Evolutionary conservation across 2,888 invertebrate genomes (phyloP), one percentile per base, ranked within the genome.

Genomic region (Epistrophe grossulariae): DNA sequence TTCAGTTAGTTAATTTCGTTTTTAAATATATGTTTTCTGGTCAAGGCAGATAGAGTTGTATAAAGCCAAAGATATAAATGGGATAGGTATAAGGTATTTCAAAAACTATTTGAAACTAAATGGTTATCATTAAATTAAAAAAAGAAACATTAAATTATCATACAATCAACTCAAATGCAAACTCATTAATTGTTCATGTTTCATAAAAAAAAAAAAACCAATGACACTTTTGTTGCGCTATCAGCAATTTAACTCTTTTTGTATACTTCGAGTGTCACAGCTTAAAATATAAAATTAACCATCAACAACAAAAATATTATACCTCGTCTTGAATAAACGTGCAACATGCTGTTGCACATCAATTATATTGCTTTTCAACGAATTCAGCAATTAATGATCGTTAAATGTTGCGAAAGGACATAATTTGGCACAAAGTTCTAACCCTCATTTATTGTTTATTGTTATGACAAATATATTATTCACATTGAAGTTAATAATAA

Each of bases 351-450:
- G 57, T 62, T 62, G 43, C 62, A 19, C n/a, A n/a, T n/a, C n/a
- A n/a, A n/a, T 62, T 62, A 43, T 43, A 3, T 24, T 24, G 15
- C n/a, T 64, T 64, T 64, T 64, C 43, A 11, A 48, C 17, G 17
- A 66, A 35, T 35, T 45, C 45, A 43, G 64, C 45, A 17, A n/a
- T n/a, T n/a, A 45, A 45, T 45, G 17, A 59, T 40, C 35, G 31
- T 48, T 38, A 48, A 57, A 50, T 73, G 70, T 85, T 85, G 78
- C 73, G 78, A 81, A 85, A 85, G 77, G 82, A 85, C 64, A 70
- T 74, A 74, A 85, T 85, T 85, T 79, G 74, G 85, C 85, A 85
- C 80, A 80, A 80, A 84, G 72, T 68, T 77, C 68, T 80, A 6
- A 13, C 13, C 55, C 17, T 70, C 38, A 64, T 24, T 62, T 45